Percentiles rank a stretch among this genome's conserved stretches.
These are phyloP conservation scores for Hyposoter dolosus DNA, from an alignment of 2,888 invertebrate genomes.

Conservation along the genomic window DNA sequence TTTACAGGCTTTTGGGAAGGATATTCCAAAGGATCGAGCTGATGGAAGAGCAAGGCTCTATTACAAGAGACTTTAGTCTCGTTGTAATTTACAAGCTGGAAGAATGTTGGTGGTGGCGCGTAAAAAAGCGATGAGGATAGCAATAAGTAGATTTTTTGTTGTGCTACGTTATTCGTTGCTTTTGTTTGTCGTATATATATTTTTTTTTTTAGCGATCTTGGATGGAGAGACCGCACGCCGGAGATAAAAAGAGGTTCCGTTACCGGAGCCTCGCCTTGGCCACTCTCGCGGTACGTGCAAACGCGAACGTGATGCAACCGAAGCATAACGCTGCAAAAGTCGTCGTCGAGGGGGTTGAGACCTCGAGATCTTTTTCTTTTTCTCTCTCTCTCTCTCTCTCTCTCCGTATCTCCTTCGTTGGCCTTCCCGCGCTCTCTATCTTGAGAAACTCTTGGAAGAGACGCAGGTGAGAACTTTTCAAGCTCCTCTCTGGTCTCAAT, in stretches of 20 bases:
- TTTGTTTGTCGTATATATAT: slow-evolving; percentile 18
- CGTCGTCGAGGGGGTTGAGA: slow-evolving; percentile 56
- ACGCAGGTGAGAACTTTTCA: slow-evolving; percentile 62
- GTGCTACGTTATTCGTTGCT: slow-evolving; percentile 8
- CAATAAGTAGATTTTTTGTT: slow-evolving; percentile 42
- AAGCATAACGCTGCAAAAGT: slow-evolving; percentile 71
- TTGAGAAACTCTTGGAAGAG: slow-evolving; percentile 21
- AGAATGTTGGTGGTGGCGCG: slow-evolving; percentile 57
- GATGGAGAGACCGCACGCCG: slow-evolving; percentile 62
- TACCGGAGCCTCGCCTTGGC: slow-evolving; percentile 59
- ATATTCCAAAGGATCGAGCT: neutral
- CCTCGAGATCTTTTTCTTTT: slow-evolving; percentile 45
- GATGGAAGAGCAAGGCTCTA: slow-evolving; percentile 11
- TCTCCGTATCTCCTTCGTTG: slow-evolving; percentile 31
- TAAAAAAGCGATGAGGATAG: slow-evolving; percentile 39
- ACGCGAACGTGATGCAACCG: slow-evolving; percentile 73
- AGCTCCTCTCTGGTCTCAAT: slow-evolving; percentile 32
- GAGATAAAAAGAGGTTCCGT: slow-evolving; percentile 70
- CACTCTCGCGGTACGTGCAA: slow-evolving; percentile 49
- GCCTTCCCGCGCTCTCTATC: slow-evolving; percentile 18
- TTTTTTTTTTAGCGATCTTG: slow-evolving; percentile 31
- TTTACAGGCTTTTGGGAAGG: neutral
- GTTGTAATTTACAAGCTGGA: slow-evolving; percentile 32
- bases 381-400: slow-evolving; percentile 19
- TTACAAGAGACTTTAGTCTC: slow-evolving; percentile 42